Percentiles rank a stretch among this genome's conserved stretches.
These are phyloP conservation scores for Gadus macrocephalus DNA, from an alignment of 2,113 vertebrate species.

Conservation along the genomic window DNA sequence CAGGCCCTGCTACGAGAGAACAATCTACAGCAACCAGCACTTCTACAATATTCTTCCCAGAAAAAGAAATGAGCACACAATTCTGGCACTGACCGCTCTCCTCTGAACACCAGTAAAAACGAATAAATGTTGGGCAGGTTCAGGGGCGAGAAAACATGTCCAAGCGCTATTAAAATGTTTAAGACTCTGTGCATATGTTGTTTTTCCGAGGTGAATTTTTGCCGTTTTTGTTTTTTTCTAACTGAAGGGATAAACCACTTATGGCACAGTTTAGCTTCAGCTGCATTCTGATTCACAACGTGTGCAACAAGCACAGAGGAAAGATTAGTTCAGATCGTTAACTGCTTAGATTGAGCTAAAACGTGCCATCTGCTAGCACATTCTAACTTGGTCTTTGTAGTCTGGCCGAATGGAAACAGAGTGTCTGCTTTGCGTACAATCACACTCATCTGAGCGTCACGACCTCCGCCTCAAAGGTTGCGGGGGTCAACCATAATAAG, in stretches of 20 bases:
- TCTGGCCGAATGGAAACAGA: background rate
- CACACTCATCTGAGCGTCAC: slow-evolving; percentile 39
- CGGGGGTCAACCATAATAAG: slow-evolving; percentile 10
- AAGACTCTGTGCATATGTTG: slow-evolving; percentile 8
- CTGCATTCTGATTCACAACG: background rate
- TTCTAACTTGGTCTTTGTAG: slow-evolving; percentile 48
- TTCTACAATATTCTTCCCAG: slow-evolving; percentile 59
- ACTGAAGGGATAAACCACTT: no score
- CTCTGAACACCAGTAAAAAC: slow-evolving; percentile 47
- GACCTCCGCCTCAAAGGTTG: slow-evolving; percentile 39
- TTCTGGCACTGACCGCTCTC: slow-evolving; percentile 34
- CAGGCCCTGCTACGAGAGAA: slow-evolving; percentile 50
- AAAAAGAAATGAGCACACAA: slow-evolving; percentile 45
- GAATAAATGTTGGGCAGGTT: slow-evolving; percentile 31
- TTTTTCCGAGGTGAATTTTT: background rate
- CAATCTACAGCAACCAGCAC: slow-evolving; percentile 41
- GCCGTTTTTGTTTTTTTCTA: no score
- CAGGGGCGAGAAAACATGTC: slow-evolving; percentile 27
- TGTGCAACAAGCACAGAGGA: background rate
- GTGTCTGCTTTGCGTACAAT: slow-evolving; percentile 24
- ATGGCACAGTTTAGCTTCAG: no score
- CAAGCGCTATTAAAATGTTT: slow-evolving; percentile 32
- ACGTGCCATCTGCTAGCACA: slow-evolving; percentile 54
- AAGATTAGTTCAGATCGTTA: slow-evolving; percentile 32
- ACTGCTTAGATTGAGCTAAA: slow-evolving; percentile 37